These are phyloP conservation scores for Arvicanthis niloticus DNA, from an alignment of 2,113 vertebrate species.

Conservation along the genomic window DNA sequence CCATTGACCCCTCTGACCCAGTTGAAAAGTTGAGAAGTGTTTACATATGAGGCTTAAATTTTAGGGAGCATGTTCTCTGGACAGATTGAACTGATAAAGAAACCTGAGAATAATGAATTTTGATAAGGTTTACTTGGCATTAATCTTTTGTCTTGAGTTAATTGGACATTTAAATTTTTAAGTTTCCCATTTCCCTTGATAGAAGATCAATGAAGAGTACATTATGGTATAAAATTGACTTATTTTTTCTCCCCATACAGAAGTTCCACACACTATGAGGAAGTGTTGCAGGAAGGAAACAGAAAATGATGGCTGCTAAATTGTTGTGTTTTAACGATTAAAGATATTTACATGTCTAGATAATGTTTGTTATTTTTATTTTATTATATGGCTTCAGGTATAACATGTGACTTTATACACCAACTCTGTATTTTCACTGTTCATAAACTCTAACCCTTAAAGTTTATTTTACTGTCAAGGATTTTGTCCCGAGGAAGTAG, in stretches of 20 bases:
- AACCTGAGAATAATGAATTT: background rate
- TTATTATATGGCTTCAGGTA: slow-evolving; percentile 47
- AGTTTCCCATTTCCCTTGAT: slow-evolving; percentile 60
- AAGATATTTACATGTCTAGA: slow-evolving; percentile 36
- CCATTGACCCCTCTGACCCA: background rate
- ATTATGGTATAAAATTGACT: slow-evolving; percentile 65
- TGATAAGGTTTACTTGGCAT: background rate
- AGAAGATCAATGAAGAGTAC: slow-evolving; percentile 44
- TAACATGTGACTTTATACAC: slow-evolving; percentile 12
- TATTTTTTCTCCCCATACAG: slow-evolving; percentile 79
- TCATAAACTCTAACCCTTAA: background rate
- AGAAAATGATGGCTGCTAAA: slow-evolving; percentile 93
- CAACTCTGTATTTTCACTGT: background rate
- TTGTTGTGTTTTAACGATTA: slow-evolving; percentile 88
- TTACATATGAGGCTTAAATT: background rate
- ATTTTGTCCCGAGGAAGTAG: slow-evolving; percentile 61
- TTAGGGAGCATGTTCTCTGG: background rate
- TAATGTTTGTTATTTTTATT: slow-evolving; percentile 54
- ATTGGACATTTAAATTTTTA: slow-evolving; percentile 45
- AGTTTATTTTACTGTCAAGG: slow-evolving; percentile 6
- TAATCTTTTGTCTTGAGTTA: background rate
- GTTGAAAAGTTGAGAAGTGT: background rate
- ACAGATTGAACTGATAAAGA: slow-evolving; percentile 38
- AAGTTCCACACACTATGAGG: slow-evolving; percentile 93
- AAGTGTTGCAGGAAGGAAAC: slow-evolving; percentile 95